These are phyloP conservation scores for Pontoporia blainvillei DNA, from an alignment of 2,113 vertebrate genomes.

Conservation along the genomic window DNA sequence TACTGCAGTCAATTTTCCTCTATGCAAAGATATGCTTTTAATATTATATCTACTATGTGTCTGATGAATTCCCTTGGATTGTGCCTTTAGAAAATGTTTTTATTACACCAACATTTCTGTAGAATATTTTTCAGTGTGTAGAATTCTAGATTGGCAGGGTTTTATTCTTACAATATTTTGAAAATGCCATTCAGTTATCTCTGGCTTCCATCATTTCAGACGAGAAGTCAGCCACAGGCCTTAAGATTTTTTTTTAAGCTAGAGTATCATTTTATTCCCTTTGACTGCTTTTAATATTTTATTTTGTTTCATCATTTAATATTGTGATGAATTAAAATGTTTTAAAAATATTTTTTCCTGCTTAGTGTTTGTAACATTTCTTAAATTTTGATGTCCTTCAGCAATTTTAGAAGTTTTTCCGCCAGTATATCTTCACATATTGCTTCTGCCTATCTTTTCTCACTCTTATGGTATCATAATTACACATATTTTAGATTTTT, in stretches of 20 bases:
- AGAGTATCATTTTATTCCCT: background rate
- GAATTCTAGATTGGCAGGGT: background rate
- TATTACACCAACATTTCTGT: background rate
- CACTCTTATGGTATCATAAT: background rate
- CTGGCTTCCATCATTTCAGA: background rate
- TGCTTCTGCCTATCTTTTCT: background rate
- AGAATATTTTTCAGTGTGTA: background rate
- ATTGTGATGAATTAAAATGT: background rate
- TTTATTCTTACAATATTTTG: background rate
- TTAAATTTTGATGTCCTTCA: background rate
- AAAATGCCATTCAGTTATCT: background rate
- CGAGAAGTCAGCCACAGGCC: background rate
- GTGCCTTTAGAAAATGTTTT: background rate
- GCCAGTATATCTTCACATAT: background rate
- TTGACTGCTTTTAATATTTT: background rate
- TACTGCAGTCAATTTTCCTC: background rate
- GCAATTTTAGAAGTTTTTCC: background rate
- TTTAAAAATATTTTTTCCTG: background rate
- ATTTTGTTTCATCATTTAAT: background rate
- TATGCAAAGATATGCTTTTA: background rate
- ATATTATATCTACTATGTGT: background rate
- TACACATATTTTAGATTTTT: background rate
- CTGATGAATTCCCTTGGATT: background rate
- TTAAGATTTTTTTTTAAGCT: background rate
- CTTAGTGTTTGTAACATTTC: background rate